Percentiles rank a stretch among this genome's conserved stretches.
phyloP scores from a whole-genome alignment of 2,113 vertebrate genomes.

The Lethenteron camtschaticum region DNA sequence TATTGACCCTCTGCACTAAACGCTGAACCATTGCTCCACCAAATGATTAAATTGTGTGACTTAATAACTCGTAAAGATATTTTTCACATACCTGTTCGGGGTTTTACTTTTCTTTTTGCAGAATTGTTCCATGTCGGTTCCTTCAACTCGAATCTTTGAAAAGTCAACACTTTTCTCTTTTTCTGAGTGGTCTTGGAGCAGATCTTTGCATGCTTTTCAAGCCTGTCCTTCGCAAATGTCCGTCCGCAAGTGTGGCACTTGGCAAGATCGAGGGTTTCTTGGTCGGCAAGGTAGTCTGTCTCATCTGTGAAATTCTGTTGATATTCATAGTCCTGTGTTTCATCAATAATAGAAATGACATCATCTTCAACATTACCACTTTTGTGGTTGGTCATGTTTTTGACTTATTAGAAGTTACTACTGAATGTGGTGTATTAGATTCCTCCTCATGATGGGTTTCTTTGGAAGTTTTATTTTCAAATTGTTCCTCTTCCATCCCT shows the following conservation, averaged over 20 bases:
- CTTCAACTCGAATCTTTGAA: slow-evolving; percentile 29
- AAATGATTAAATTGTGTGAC: background rate
- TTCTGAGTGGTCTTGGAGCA: slow-evolving; percentile 30
- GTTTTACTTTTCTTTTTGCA: slow-evolving; percentile 21
- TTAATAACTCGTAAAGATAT: background rate
- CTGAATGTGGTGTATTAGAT: too few relatives aligned
- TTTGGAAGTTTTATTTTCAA: too few relatives aligned
- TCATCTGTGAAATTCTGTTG: too few relatives aligned
- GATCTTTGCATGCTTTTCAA: slow-evolving; percentile 33
- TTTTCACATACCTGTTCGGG: slow-evolving; percentile 9
- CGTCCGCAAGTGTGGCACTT: slow-evolving; percentile 22
- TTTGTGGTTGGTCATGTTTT: too few relatives aligned
- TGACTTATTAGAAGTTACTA: too few relatives aligned
- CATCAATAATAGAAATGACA: too few relatives aligned
- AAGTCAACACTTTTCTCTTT: slow-evolving; percentile 38
- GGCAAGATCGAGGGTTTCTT: too few relatives aligned
- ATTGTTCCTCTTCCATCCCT: too few relatives aligned
- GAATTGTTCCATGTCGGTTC: slow-evolving; percentile 35
- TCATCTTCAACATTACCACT: too few relatives aligned
- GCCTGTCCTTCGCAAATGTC: slow-evolving; percentile 25
- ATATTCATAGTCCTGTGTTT: too few relatives aligned
- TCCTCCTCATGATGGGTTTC: too few relatives aligned
- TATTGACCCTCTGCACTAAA: background rate
- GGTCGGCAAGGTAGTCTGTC: too few relatives aligned
- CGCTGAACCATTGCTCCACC: background rate